These are phyloP conservation scores for Stenodera caucasica DNA, from an alignment of 2,888 invertebrate species.

Conservation along the genomic window DNA sequence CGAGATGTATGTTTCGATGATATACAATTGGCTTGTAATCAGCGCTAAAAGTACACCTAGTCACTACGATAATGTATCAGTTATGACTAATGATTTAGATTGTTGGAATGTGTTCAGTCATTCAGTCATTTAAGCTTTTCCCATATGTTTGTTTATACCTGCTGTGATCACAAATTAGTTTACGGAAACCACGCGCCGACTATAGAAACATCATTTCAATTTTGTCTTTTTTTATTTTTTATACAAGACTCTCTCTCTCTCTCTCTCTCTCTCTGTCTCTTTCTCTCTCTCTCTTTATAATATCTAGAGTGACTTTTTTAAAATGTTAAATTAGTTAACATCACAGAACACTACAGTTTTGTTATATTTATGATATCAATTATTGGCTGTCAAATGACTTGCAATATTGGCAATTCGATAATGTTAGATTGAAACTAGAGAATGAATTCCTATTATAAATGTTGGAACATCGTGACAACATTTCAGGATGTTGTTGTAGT, in stretches of 20 bases:
- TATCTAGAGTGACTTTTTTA: constrained; percentile 31
- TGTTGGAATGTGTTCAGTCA: constrained; percentile 63
- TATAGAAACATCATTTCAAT: neutral
- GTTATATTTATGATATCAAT: constrained; percentile 49
- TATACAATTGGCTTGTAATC: constrained; percentile 46
- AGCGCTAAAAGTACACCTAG: constrained; percentile 54
- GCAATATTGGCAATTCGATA: constrained; percentile 33
- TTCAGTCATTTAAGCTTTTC: constrained; percentile 62
- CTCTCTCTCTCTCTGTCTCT: too few relatives aligned
- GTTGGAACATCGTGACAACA: constrained; percentile 36
- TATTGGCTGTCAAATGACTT: constrained; percentile 49
- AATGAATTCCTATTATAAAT: constrained; percentile 10
- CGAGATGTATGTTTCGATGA: constrained; percentile 34
- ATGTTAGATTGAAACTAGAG: constrained; percentile 31
- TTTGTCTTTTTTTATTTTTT: neutral
- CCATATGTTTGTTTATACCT: constrained; percentile 62
- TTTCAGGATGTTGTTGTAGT: constrained; percentile 16
- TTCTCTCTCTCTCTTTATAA: too few relatives aligned
- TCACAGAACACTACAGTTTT: constrained; percentile 33
- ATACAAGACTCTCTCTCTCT: too few relatives aligned
- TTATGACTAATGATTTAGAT: constrained; percentile 55
- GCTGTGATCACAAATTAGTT: constrained; percentile 68
- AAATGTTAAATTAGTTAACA: constrained; percentile 24
- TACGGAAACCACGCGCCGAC: constrained; percentile 56
- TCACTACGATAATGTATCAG: constrained; percentile 54